phyloP scores from a whole-genome alignment of 2,888 invertebrate genomes.

The Gasteruption jaculator region DNA sequence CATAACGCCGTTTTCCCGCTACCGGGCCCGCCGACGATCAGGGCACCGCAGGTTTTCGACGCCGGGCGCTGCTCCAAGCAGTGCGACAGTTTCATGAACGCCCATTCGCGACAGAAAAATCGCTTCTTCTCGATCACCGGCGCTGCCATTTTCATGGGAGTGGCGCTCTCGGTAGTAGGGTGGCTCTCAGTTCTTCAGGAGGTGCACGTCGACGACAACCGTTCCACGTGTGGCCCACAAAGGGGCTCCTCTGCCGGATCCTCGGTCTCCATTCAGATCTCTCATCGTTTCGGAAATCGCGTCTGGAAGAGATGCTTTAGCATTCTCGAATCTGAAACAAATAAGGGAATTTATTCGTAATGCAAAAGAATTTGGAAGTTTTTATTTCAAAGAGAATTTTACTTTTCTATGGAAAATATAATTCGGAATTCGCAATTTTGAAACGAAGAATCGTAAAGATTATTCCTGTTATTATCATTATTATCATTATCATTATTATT shows the following conservation, averaged over 20 bases:
- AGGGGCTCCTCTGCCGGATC: slow-evolving; percentile 49
- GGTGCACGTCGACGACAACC: slow-evolving; percentile 7
- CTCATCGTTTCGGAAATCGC: slow-evolving; percentile 42
- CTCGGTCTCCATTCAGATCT: slow-evolving; percentile 48
- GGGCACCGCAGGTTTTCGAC: slow-evolving; percentile 82
- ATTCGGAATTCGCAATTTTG: no score
- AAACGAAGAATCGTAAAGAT: no score
- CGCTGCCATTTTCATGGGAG: slow-evolving; percentile 40
- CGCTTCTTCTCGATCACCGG: slow-evolving; percentile 61
- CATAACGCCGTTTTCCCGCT: slow-evolving; percentile 92
- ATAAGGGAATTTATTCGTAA: no score
- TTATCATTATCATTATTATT: no score
- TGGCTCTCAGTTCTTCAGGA: not conserved
- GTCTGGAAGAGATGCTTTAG: slow-evolving; percentile 30
- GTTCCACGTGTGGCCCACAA: slow-evolving; percentile 20
- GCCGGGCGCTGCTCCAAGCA: slow-evolving; percentile 84
- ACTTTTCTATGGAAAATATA: no score
- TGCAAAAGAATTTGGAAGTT: no score
- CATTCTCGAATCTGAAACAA: slow-evolving; percentile 37
- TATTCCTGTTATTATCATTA: no score
- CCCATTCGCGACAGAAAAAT: slow-evolving; percentile 94
- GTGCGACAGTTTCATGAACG: slow-evolving; percentile 87
- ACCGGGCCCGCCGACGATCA: slow-evolving; percentile 87
- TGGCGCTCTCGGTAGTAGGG: slow-evolving; percentile 9
- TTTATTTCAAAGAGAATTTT: no score